phyloP scores from a whole-genome alignment of 2,113 vertebrate species.

The Propithecus coquereli region DNA sequence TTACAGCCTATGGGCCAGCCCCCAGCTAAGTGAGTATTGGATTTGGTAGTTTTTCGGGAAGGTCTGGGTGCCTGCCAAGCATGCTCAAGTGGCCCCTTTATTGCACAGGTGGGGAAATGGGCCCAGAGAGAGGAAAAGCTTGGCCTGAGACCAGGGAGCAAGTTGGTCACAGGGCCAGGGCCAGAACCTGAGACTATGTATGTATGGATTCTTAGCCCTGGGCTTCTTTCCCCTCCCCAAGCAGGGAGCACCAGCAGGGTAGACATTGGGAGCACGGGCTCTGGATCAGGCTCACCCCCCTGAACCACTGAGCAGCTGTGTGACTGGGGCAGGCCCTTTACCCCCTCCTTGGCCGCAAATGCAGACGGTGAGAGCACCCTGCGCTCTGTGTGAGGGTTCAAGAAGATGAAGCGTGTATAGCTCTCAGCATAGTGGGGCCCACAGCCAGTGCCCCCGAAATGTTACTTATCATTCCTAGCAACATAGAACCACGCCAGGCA shows the following conservation, averaged over 20 bases:
- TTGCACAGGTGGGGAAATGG: not conserved
- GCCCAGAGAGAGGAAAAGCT: not conserved
- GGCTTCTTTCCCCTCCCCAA: too few species aligned
- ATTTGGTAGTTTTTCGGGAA: not conserved
- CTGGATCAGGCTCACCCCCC: not conserved
- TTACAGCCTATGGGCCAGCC: not conserved
- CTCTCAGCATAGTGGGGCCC: not conserved
- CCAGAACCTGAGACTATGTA: not conserved
- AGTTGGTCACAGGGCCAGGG: not conserved
- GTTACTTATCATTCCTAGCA: not conserved
- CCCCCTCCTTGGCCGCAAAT: not conserved
- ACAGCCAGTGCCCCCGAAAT: not conserved
- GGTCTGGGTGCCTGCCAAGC: not conserved
- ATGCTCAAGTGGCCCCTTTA: not conserved
- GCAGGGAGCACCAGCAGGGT: not conserved
- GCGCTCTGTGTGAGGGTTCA: not conserved
- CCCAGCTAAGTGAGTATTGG: not conserved
- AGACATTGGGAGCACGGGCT: not conserved
- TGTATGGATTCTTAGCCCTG: not conserved
- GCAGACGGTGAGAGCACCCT: too few species aligned
- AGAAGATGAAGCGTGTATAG: not conserved
- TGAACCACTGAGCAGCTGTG: not conserved
- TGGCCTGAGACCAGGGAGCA: not conserved
- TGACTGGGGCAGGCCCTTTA: not conserved
- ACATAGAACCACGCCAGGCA: not conserved